Base-by-base conservation (phyloP, 2,113 vertebrate species). In the Mormoops blainvillei region DNA sequence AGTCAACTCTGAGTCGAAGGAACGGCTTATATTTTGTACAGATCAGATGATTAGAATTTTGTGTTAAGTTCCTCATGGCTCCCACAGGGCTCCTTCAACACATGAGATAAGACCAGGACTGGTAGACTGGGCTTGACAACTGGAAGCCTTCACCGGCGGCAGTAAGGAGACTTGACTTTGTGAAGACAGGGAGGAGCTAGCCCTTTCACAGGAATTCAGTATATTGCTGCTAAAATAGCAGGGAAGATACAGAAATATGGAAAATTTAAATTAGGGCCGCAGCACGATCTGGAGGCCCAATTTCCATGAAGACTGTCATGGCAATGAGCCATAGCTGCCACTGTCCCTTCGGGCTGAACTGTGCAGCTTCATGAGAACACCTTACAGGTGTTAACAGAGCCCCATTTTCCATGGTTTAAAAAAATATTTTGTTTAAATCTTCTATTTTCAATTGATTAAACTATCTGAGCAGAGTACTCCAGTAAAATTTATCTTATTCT, bases 361-460 rank as follows among this genome's bases (percentile, higher is more conserved):
- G 61, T 65, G n/a, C 28, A 91, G 78, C 41, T 38, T 71, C 50
- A 20, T 52, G 19, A 78, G n/a, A 84, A 15, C 6, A 2, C 36
- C 85, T 81, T 61, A 50, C 54, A 74, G 74, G 28, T 74, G 36
- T 93, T 93, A 93, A 83, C 12, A 83, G 38, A 28, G 56, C 48
- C 82, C 52, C 36, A 43, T 76, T 68, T 73, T 36, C 31, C 50
- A 81, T 50, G 73, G 78, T 50, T 87, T 76, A 45, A 48, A 92
- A 87, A 95, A 89, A 33, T n/a, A 65, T 96, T 96, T 92, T 89
- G 50, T 94, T 68, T 58, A 87, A 73, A 85, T 82, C 20, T 61
- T 93, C 70, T 87, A 7, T 94, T 96, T 84, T 71, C 28, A 80
- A 67, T 20, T 56, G 33, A 77, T 94, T 95, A 77, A 95, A 89